Conservation (phyloP, 2,888 invertebrate species). For the Megaustenia siamemsis region DNA sequence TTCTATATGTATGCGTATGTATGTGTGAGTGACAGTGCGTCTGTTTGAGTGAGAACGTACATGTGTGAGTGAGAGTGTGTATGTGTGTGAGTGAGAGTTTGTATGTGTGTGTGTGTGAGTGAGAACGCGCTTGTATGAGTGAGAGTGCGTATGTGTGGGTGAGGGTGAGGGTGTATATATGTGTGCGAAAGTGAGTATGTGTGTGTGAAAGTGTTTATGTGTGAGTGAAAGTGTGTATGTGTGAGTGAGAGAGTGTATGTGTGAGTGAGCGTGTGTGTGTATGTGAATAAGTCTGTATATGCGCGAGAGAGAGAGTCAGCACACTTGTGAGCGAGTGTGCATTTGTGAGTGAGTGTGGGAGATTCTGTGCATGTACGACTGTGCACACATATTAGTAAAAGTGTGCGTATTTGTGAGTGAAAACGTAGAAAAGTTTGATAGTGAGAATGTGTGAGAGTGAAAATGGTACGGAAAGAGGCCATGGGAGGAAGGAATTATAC, state of each 20-base stretch:
- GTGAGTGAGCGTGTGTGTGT: conserved; percentile 8
- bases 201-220: background rate
- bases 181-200: background rate
- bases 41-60: no score
- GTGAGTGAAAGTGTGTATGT: background rate
- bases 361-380: background rate
- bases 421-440: no score
- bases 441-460: no score
- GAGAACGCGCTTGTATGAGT: background rate
- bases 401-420: background rate
- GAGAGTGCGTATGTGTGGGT: background rate
- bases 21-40: no score
- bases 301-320: background rate
- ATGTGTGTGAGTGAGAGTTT: background rate
- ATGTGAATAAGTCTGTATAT: background rate
- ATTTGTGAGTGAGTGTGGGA: background rate
- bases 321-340: background rate
- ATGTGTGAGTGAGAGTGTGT: no score
- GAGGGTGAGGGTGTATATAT: background rate
- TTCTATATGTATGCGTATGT: no score
- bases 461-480: no score
- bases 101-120: background rate
- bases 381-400: background rate
- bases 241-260: conserved; percentile 32
- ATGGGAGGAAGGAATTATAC: no score